phyloP scores from a whole-genome alignment of 2,113 vertebrate genomes.

The Crotalus helleri region DNA sequence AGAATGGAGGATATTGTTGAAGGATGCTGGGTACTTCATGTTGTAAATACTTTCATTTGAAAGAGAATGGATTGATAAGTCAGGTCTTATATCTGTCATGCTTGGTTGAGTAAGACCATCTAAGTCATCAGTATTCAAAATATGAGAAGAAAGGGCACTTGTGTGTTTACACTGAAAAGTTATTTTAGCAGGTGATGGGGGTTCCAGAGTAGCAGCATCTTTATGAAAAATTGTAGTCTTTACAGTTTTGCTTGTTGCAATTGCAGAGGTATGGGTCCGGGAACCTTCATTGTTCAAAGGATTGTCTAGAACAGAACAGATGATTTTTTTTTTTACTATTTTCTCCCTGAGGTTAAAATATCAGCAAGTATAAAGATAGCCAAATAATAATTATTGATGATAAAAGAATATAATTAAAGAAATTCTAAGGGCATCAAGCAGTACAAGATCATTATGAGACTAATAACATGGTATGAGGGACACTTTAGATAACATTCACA shows the following conservation, averaged over 20 bases:
- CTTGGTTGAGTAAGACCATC: conserved; percentile 83
- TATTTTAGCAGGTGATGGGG: conserved; percentile 86
- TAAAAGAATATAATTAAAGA: not conserved
- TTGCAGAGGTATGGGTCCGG: conserved; percentile 86
- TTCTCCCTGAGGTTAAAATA: conserved; percentile 18
- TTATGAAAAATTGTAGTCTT: conserved; percentile 87
- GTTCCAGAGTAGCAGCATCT: conserved; percentile 84
- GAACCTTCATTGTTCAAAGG: conserved; percentile 91
- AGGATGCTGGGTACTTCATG: conserved; percentile 84
- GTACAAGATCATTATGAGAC: not conserved
- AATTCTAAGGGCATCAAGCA: not conserved
- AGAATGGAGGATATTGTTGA: conserved; percentile 74
- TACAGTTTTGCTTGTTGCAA: conserved; percentile 86
- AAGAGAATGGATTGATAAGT: conserved; percentile 80
- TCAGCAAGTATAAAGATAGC: not conserved
- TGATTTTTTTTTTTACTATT: conserved; percentile 36
- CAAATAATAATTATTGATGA: conserved; percentile 5
- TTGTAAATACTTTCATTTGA: conserved; percentile 87
- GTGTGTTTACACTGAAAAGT: conserved; percentile 88
- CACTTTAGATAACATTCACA: not conserved
- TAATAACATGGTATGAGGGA: not conserved
- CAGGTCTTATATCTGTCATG: conserved; percentile 76
- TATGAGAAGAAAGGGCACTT: conserved; percentile 83
- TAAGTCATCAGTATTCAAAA: conserved; percentile 82
- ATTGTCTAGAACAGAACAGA: conserved; percentile 79